phyloP scores from a whole-genome alignment of 2,797 vertebrate species.

The Ibycter americanus region DNA sequence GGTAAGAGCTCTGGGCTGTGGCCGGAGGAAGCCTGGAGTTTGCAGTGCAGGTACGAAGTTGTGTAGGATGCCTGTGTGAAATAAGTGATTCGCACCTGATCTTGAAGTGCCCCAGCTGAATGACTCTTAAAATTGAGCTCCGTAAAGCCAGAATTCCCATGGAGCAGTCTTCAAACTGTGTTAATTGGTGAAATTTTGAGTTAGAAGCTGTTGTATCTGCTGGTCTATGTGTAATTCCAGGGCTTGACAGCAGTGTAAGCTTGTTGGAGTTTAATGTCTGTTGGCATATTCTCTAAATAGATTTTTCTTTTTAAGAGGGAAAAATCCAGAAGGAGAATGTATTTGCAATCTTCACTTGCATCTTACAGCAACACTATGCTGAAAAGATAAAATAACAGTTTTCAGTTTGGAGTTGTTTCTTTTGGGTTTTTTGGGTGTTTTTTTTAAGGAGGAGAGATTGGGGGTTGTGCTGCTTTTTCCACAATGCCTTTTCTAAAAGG shows the following conservation, averaged over 20 bases:
- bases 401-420: not conserved
- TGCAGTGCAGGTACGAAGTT: not conserved
- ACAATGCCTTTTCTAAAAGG: not conserved
- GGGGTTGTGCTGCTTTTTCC: not conserved
- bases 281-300: not conserved
- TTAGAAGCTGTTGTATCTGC: not conserved
- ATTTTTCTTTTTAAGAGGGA: not conserved
- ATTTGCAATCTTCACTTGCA: not conserved
- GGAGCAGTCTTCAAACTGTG: not conserved
- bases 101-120: not conserved
- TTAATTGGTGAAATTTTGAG: not conserved
- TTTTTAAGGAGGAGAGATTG: not conserved
- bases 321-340: not conserved
- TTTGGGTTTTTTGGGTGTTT: not conserved
- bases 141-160: not conserved
- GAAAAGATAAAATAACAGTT: not conserved
- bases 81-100: not conserved
- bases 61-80: rapidly evolving
- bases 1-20: not conserved
- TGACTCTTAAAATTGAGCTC: not conserved
- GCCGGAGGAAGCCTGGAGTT: not conserved
- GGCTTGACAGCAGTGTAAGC: not conserved
- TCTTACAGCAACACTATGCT: not conserved
- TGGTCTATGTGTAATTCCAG: not conserved
- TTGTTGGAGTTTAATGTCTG: not conserved